These are phyloP conservation scores for Physocephala rufipes DNA, from an alignment of 2,888 invertebrate species.

Conservation along the genomic window DNA sequence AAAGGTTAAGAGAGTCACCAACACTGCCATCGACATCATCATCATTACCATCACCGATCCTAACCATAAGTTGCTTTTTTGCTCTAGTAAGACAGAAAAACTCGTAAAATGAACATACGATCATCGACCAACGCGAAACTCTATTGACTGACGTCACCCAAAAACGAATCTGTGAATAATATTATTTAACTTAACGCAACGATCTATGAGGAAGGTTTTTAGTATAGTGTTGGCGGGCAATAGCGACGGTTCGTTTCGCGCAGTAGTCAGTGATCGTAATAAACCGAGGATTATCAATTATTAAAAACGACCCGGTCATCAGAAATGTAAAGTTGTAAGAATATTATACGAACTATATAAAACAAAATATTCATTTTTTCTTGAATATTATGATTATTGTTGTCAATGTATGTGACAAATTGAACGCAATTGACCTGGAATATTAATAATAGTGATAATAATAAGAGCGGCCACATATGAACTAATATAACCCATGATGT, in stretches of 20 bases:
- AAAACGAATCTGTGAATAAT: background rate
- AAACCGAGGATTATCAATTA: too few species aligned
- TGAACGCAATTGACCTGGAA: too few species aligned
- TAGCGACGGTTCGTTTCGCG: slow-evolving; percentile 55
- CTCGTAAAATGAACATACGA: too few species aligned
- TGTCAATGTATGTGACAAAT: too few species aligned
- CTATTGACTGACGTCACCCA: slow-evolving; percentile 54
- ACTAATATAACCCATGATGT: background rate
- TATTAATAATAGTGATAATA: too few species aligned
- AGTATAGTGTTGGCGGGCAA: slow-evolving; percentile 64
- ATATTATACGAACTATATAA: background rate
- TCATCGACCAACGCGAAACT: too few species aligned
- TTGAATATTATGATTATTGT: too few species aligned
- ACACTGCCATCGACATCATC: background rate
- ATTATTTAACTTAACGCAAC: slow-evolving; percentile 56
- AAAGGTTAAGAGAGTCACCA: background rate
- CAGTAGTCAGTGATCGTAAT: slow-evolving; percentile 20
- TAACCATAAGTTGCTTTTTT: too few species aligned
- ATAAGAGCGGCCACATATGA: too few species aligned
- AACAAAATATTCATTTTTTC: too few species aligned
- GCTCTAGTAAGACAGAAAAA: too few species aligned
- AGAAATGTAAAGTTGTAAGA: background rate
- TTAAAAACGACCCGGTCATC: too few species aligned
- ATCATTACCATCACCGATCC: background rate
- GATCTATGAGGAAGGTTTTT: slow-evolving; percentile 55